Evolutionary conservation across 2,888 invertebrate genomes (phyloP).

Genomic region (Perizoma affinitatum): DNA sequence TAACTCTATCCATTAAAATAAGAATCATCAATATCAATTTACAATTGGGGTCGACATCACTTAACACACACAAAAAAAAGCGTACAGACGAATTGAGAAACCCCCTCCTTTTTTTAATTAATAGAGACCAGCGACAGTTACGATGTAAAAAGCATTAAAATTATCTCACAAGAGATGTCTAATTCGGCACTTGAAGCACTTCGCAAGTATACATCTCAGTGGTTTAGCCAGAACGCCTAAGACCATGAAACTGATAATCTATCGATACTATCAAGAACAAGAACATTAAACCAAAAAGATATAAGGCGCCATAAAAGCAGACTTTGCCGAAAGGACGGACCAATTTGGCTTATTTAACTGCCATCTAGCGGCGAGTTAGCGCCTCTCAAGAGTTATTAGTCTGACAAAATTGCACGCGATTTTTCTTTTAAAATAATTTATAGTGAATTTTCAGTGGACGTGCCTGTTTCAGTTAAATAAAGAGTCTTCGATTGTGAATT

Average conservation of each 20-base stretch:
- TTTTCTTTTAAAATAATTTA: constrained; percentile 61
- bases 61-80: too few species aligned
- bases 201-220: constrained; percentile 3
- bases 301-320: constrained; percentile 64
- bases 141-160: too few species aligned
- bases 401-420: constrained; percentile 65
- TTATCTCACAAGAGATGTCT: background rate
- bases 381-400: constrained; percentile 68
- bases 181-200: constrained; percentile 12
- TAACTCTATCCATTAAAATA: too few species aligned
- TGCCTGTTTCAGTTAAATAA: background rate
- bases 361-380: constrained; percentile 66
- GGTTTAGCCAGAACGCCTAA: constrained; percentile 10
- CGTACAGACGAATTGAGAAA: too few species aligned
- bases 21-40: too few species aligned
- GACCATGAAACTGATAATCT: constrained; percentile 26
- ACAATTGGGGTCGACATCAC: too few species aligned
- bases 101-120: too few species aligned
- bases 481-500: too few species aligned
- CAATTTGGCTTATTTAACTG: constrained; percentile 78
- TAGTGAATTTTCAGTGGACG: constrained; percentile 27
- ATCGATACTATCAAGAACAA: constrained; percentile 50
- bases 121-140: too few species aligned
- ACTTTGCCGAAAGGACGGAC: constrained; percentile 61
- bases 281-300: constrained; percentile 58